phyloP scores from a whole-genome alignment of 2,888 invertebrate genomes.

The Parascotia fuliginaria region DNA sequence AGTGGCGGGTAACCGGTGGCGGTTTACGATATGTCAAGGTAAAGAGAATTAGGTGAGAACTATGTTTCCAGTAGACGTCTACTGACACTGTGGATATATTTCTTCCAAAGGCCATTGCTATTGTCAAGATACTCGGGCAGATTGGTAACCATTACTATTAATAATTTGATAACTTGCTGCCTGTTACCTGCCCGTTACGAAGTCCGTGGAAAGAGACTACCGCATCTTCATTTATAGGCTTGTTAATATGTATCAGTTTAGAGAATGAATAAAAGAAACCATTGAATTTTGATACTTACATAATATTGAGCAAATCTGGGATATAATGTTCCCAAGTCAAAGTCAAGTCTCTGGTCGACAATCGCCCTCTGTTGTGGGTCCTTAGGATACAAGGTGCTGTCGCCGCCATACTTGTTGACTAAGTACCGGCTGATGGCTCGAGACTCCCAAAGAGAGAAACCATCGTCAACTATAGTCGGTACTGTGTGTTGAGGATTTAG shows the following conservation, averaged over 20 bases:
- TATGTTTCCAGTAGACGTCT: too few species aligned
- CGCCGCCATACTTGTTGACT: conserved; percentile 91
- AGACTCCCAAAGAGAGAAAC: conserved; percentile 93
- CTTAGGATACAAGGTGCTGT: conserved; percentile 89
- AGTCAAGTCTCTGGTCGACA: conserved; percentile 91
- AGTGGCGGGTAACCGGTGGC: too few species aligned
- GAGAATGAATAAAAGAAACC: not conserved
- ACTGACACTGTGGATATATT: too few species aligned
- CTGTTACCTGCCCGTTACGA: too few species aligned
- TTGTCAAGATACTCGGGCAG: too few species aligned
- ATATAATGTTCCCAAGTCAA: conserved; percentile 90
- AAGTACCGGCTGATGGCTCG: conserved; percentile 92
- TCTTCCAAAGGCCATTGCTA: too few species aligned
- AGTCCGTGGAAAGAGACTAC: too few species aligned
- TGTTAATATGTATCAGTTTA: not conserved
- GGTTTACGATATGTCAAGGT: too few species aligned
- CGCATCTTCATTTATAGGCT: too few species aligned
- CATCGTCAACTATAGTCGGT: conserved; percentile 92
- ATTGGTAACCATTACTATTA: too few species aligned
- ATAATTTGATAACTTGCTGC: too few species aligned
- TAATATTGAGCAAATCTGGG: conserved; percentile 88
- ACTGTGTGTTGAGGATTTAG: conserved; percentile 93
- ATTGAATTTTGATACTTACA: conserved; percentile 87
- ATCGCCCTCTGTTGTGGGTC: conserved; percentile 89
- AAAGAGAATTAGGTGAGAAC: too few species aligned